Percentiles rank a stretch among this genome's conserved stretches.
Evolutionary conservation across 2,888 invertebrate species (phyloP).

Genomic region (Sepiola atlantica): DNA sequence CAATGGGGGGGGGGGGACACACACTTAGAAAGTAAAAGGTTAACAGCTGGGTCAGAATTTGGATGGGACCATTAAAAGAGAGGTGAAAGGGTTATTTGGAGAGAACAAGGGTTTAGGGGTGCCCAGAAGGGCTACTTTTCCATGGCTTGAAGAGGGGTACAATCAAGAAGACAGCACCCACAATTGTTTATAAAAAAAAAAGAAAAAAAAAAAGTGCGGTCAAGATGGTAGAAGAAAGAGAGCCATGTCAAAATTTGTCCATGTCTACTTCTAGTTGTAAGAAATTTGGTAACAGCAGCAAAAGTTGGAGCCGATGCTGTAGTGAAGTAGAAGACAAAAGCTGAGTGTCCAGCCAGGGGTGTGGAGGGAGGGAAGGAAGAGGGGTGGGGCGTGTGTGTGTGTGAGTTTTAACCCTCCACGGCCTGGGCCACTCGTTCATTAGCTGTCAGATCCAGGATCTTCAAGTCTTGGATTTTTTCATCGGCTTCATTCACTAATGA

Average conservation of each 20-base stretch:
- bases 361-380: not conserved
- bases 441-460: conserved; percentile 51
- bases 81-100: not conserved
- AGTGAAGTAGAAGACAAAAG: not conserved
- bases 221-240: not conserved
- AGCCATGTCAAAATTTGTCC: no score
- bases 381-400: not conserved
- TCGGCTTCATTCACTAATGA: not conserved
- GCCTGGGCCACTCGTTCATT: conserved; percentile 53
- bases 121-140: no score
- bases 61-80: not conserved
- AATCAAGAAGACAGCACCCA: no score
- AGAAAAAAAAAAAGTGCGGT: not conserved
- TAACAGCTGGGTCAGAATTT: not conserved
- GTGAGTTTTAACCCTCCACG: conserved; percentile 46
- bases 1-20: no score
- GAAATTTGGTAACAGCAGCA: not conserved
- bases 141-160: no score
- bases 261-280: not conserved
- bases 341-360: not conserved
- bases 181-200: no score
- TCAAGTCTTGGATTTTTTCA: conserved; percentile 47
- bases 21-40: not conserved
- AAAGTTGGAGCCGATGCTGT: not conserved
- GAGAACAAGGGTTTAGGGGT: not conserved